Evolutionary conservation across 1,140 invertebrate species (phyloP).

Genomic region (Drosophila ananassae): DNA sequence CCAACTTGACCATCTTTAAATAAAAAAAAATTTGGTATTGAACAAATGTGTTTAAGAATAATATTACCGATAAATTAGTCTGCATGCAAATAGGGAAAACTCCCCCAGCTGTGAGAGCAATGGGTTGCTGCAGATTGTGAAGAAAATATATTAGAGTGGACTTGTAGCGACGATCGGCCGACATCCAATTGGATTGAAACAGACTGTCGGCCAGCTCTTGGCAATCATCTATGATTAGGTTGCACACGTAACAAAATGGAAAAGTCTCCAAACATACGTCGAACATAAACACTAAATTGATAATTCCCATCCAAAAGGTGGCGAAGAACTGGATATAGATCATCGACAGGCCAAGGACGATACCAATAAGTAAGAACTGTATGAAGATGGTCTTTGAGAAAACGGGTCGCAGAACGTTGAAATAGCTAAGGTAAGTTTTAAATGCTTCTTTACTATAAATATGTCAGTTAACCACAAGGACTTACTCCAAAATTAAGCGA

Average conservation of each 20-base stretch:
- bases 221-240: constrained; percentile 44
- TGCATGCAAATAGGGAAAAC: constrained; percentile 52
- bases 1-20: constrained; percentile 50
- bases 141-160: constrained; percentile 44
- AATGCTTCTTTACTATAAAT: not conserved
- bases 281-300: constrained; percentile 26
- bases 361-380: constrained; percentile 40
- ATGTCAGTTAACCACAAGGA: no score
- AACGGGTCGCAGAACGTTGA: constrained; percentile 36
- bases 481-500: constrained; percentile 51
- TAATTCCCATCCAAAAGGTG: constrained; percentile 24
- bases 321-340: constrained; percentile 52
- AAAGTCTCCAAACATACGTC: constrained; percentile 47
- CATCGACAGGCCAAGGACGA: constrained; percentile 30
- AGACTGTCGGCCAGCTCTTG: constrained; percentile 42
- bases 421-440: constrained; percentile 23
- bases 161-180: constrained; percentile 37
- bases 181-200: constrained; percentile 61
- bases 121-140: constrained; percentile 61
- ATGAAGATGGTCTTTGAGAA: constrained; percentile 42
- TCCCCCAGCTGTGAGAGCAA: constrained; percentile 47
- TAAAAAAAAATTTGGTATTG: not conserved
- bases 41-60: not conserved
- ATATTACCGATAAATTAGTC: constrained; percentile 54
- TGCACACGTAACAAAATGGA: constrained; percentile 64